These are phyloP conservation scores for Heterohyrax brucei DNA, from an alignment of 2,797 vertebrate genomes.

Conservation along the genomic window DNA sequence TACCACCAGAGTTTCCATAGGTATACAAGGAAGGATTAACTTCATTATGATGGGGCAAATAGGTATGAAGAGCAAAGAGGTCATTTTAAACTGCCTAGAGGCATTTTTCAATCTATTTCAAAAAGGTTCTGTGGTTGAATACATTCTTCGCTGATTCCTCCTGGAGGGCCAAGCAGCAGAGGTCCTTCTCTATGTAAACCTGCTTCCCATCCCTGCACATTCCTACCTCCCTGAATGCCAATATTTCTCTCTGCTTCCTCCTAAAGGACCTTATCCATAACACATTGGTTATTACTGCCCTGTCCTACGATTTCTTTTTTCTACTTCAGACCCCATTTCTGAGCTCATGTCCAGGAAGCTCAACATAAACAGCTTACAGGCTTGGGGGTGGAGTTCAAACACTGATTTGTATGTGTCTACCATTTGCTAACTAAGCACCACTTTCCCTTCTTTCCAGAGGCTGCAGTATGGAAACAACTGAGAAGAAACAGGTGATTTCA, in stretches of 20 bases:
- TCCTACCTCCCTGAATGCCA: neutral
- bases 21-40: neutral
- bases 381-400: neutral
- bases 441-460: neutral
- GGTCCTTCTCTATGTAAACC: neutral
- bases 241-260: neutral
- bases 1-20: neutral
- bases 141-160: neutral
- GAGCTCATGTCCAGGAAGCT: neutral
- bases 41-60: neutral
- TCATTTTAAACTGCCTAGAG: neutral
- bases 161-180: neutral
- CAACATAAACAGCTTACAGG: neutral
- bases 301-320: neutral
- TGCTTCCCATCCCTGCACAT: neutral
- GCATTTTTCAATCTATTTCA: neutral
- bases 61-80: neutral
- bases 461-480: neutral
- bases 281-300: neutral
- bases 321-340: neutral
- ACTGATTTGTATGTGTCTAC: neutral
- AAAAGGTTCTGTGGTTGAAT: conserved; percentile 1
- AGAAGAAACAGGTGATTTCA: neutral
- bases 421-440: neutral
- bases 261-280: neutral